Conservation (phyloP, 2,888 invertebrate species). For the Galeruca laticollis region DNA sequence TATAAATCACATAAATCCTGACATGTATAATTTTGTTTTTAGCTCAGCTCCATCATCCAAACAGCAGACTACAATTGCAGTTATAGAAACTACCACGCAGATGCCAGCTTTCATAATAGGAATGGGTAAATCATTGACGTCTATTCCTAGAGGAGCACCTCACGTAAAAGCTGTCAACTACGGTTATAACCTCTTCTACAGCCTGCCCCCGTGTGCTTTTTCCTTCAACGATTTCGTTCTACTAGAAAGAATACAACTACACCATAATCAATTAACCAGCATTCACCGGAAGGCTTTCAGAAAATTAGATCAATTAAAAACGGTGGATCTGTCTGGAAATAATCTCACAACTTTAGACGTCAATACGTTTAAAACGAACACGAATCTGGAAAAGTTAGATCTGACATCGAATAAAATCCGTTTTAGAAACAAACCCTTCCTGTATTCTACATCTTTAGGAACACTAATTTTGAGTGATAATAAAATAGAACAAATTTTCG, state of each 20-base stretch:
- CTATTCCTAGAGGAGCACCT: slow-evolving; percentile 56
- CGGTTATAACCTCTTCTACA: slow-evolving; percentile 59
- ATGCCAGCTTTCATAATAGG: slow-evolving; percentile 30
- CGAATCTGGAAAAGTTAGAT: slow-evolving; percentile 59
- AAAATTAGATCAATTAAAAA: slow-evolving; percentile 56
- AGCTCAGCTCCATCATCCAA: slow-evolving; percentile 23
- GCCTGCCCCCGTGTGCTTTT: slow-evolving; percentile 57
- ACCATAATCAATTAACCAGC: slow-evolving; percentile 59
- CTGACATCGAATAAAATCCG: slow-evolving; percentile 59
- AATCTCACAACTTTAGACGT: slow-evolving; percentile 58
- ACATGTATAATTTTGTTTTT: slow-evolving; percentile 21
- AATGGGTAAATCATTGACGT: slow-evolving; percentile 50
- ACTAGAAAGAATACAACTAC: slow-evolving; percentile 57
- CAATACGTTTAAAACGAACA: slow-evolving; percentile 59
- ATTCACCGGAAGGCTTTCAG: slow-evolving; percentile 59
- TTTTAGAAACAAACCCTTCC: slow-evolving; percentile 58
- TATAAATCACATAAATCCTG: no score
- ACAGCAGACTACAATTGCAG: neutral
- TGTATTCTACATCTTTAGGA: slow-evolving; percentile 59
- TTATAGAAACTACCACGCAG: slow-evolving; percentile 21
- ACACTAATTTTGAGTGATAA: slow-evolving; percentile 61
- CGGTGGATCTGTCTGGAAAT: slow-evolving; percentile 62
- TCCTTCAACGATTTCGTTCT: slow-evolving; percentile 57
- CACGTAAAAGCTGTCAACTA: slow-evolving; percentile 54
- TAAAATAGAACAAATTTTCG: slow-evolving; percentile 60